Conservation (phyloP, 2,113 vertebrate genomes). For the Arvicanthis niloticus region DNA sequence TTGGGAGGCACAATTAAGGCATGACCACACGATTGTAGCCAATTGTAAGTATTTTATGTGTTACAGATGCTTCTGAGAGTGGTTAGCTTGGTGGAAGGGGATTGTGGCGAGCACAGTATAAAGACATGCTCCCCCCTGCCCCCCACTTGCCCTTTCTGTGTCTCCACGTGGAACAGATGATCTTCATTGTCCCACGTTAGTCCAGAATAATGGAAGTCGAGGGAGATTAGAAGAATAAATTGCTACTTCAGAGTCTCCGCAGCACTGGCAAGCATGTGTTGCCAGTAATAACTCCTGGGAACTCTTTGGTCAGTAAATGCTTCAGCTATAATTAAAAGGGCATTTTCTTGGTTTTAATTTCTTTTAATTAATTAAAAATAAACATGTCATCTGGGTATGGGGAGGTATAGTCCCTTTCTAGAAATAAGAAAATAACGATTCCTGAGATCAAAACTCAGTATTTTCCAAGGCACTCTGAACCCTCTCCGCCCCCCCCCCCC, state of each 20-base stretch:
- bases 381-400: conserved; percentile 65
- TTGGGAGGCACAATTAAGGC: conserved; percentile 65
- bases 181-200: conserved; percentile 65
- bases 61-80: conserved; percentile 51
- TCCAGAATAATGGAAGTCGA: conserved; percentile 60
- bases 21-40: not conserved
- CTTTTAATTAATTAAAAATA: conserved; percentile 77
- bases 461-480: conserved; percentile 4
- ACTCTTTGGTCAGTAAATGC: conserved; percentile 77
- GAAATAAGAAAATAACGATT: conserved; percentile 50
- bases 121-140: conserved; percentile 44
- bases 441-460: not conserved
- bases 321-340: conserved; percentile 78
- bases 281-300: conserved; percentile 72
- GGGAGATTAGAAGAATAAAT: conserved; percentile 66
- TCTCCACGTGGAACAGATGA: conserved; percentile 69
- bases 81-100: not conserved
- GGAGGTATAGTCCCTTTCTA: conserved; percentile 52
- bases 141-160: conserved; percentile 63
- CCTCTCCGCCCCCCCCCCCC: too few species aligned
- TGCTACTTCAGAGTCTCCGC: conserved; percentile 71
- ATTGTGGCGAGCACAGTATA: conserved; percentile 11
- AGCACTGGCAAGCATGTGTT: conserved; percentile 56
- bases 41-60: conserved; percentile 38
- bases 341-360: conserved; percentile 81